Conservation (phyloP, 2,113 vertebrate genomes). For the Nothocercus julius region DNA sequence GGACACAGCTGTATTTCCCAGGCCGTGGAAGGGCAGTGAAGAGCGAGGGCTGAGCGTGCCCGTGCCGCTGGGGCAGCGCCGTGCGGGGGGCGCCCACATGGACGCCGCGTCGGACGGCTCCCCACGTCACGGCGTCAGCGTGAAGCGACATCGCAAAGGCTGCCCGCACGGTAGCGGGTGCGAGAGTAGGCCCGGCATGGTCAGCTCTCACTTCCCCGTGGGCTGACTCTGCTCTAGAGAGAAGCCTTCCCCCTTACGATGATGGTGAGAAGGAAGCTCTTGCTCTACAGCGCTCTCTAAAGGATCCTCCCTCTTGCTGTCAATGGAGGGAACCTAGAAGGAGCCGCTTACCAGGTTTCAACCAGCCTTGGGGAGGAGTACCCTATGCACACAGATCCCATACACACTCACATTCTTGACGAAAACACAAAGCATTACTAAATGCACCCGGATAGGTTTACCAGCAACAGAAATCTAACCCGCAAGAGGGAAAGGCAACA, state of each 20-base stretch:
- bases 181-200: background rate
- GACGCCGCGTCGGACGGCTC: background rate
- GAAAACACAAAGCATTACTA: background rate
- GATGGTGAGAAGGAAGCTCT: background rate
- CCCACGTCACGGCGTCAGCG: background rate
- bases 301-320: background rate
- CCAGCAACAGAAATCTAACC: background rate
- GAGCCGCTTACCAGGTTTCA: background rate
- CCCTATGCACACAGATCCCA: background rate
- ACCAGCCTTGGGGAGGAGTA: background rate
- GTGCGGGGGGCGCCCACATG: fast-evolving
- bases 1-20: background rate
- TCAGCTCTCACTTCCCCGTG: fast-evolving
- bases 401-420: background rate
- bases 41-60: background rate
- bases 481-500: background rate
- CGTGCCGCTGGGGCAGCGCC: background rate
- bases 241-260: background rate
- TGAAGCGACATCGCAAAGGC: background rate
- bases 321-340: background rate
- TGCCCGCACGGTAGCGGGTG: fast-evolving
- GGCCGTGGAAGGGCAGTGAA: background rate
- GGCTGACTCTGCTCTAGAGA: background rate
- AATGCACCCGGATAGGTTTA: background rate
- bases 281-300: background rate